phyloP scores from a whole-genome alignment of 2,888 invertebrate species.

The Eilema sororculum region DNA sequence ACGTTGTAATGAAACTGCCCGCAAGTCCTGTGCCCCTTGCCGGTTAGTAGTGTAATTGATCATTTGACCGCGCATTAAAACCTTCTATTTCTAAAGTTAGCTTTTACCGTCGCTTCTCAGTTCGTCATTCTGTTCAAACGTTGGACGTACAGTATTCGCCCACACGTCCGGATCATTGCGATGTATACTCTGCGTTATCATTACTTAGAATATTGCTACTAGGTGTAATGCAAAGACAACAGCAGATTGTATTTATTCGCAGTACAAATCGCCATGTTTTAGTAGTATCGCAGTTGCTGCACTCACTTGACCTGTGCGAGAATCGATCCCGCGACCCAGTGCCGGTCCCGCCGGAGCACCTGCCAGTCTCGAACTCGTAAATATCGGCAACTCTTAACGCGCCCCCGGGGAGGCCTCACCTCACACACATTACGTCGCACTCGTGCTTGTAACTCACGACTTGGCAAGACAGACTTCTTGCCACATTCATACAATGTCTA shows the following conservation, averaged over 20 bases:
- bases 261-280: neutral
- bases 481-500: too few species aligned
- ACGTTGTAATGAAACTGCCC: neutral
- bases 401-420: constrained; percentile 11
- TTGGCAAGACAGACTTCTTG: neutral
- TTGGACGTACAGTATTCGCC: neutral
- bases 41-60: neutral
- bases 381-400: constrained; percentile 15
- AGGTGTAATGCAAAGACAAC: too few species aligned
- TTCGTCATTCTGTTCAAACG: neutral
- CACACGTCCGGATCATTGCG: neutral
- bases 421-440: neutral
- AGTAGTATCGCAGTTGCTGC: neutral
- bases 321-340: constrained; percentile 16
- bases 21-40: neutral
- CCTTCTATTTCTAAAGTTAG: too few species aligned
- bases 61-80: neutral
- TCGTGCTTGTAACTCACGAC: constrained; percentile 8
- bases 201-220: too few species aligned
- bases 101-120: too few species aligned
- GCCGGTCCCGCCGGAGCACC: neutral
- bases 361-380: constrained; percentile 17
- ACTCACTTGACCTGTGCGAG: neutral
- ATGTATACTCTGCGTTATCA: too few species aligned
- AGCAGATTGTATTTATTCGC: neutral